Evolutionary conservation across 2,113 vertebrate species (phyloP), one percentile per base, ranked within the genome.

Genomic region (Apeltes quadracus): DNA sequence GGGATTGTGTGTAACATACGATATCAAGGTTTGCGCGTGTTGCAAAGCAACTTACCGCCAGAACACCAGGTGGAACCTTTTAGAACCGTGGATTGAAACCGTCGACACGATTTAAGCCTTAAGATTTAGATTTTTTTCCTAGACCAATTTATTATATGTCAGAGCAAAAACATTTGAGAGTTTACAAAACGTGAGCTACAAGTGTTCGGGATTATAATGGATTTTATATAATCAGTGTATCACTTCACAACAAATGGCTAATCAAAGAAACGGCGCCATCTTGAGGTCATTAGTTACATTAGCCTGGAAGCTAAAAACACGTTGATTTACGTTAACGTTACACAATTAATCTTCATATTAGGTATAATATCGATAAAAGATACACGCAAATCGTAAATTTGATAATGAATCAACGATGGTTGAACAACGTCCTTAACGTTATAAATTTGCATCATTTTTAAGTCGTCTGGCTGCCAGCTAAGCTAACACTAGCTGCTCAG

Each of bases 401-500:
- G 8, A 1, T 3, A 27, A 0, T 0, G 9, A 20, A 29, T 1
- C 23, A 0, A 54, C 23, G 0, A 54, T 0, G 7, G 3, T 4
- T 2, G 4, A 41, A 50, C 0, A 36, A 9, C 3, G 1, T n/a
- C 1, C 0, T 51, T 15, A 11, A 27, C 2, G 1, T 27, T 1
- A 13, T 5, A 1, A 2, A 39, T 27, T 34, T 34, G 32, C 32
- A 34, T 7, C 0, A n/a, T n/a, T 34, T n/a, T 5, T 3, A 15
- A n/a, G 4, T 0, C 13, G 0, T 11, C 1, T 7, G 4, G 16
- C 7, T 29, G n/a, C n/a, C n/a, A 7, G 44, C 3, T n/a, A n/a
- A 1, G 50, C 22, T 15, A 43, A 43, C 7, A 13, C 32, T 58
- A 65, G 36, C 44, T n/a, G 5, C n/a, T 41, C 20, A 3, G 23